Percentiles rank a stretch among this genome's conserved stretches.
phyloP scores from a whole-genome alignment of 2,113 vertebrate genomes.

The Pteropus alecto region DNA sequence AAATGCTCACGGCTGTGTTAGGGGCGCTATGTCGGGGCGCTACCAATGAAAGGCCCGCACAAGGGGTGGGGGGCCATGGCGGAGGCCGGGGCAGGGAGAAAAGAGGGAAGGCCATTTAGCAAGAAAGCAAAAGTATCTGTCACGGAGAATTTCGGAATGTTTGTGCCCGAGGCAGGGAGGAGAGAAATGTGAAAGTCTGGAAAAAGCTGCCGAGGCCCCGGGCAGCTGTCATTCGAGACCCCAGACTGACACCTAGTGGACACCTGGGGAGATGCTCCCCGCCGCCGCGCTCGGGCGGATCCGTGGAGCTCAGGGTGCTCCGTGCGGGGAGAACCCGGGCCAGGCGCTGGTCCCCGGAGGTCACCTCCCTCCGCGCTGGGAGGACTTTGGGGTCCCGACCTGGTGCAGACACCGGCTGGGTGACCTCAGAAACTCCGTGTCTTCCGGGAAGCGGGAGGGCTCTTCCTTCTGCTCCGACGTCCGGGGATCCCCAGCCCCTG shows the following conservation, averaged over 20 bases:
- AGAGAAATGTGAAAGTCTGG: neutral
- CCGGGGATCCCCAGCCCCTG: neutral
- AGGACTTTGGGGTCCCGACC: neutral
- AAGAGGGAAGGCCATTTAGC: neutral
- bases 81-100: neutral
- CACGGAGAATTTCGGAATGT: neutral
- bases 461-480: accelerated
- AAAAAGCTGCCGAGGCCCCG: accelerated
- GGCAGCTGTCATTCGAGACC: neutral
- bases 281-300: accelerated
- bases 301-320: neutral
- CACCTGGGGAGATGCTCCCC: accelerated
- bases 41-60: accelerated
- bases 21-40: accelerated
- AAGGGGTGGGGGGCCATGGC: too few relatives aligned
- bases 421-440: neutral
- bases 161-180: neutral
- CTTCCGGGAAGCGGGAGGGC: too few relatives aligned
- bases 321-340: neutral
- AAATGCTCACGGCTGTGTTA: too few relatives aligned
- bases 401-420: neutral
- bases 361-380: neutral
- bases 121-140: neutral
- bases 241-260: constrained; percentile 79
- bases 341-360: accelerated